These are phyloP conservation scores for Ophioninae sp. DNA, from an alignment of 2,888 invertebrate genomes.

Conservation along the genomic window DNA sequence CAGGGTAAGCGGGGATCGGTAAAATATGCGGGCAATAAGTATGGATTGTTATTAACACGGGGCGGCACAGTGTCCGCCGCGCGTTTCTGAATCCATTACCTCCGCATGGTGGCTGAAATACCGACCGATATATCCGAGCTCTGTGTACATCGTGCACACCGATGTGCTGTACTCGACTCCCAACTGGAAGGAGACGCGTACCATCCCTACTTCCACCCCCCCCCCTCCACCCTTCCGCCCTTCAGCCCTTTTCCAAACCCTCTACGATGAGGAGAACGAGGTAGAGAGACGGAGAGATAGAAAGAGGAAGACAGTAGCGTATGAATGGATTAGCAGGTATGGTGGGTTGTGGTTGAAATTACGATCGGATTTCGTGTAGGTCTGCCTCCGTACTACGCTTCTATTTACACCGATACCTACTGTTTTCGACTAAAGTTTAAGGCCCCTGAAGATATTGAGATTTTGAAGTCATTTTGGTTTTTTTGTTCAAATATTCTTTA, in stretches of 20 bases:
- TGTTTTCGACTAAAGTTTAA: no score
- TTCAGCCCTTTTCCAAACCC: neutral
- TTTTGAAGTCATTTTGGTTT: no score
- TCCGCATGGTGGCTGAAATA: constrained; percentile 81
- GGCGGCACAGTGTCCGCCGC: constrained; percentile 80
- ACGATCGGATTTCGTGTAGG: constrained; percentile 78
- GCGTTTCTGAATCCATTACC: constrained; percentile 81
- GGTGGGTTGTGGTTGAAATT: constrained; percentile 77
- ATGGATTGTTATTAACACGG: constrained; percentile 82
- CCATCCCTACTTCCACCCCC: neutral
- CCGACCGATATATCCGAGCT: constrained; percentile 80
- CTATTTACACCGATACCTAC: constrained; percentile 14
- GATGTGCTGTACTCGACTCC: constrained; percentile 49
- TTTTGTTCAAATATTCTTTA: no score
- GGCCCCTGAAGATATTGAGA: no score
- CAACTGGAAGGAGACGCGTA: constrained; percentile 50
- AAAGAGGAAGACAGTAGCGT: constrained; percentile 66
- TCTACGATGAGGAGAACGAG: constrained; percentile 25
- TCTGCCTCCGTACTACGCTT: constrained; percentile 54
- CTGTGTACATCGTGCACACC: constrained; percentile 76
- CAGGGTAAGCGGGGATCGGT: constrained; percentile 78
- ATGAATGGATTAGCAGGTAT: constrained; percentile 80
- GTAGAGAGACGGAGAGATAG: constrained; percentile 44
- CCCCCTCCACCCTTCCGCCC: no score
- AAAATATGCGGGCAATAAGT: constrained; percentile 82